Conservation (phyloP, 2,113 vertebrate species). For the Loxodonta africana region DNA sequence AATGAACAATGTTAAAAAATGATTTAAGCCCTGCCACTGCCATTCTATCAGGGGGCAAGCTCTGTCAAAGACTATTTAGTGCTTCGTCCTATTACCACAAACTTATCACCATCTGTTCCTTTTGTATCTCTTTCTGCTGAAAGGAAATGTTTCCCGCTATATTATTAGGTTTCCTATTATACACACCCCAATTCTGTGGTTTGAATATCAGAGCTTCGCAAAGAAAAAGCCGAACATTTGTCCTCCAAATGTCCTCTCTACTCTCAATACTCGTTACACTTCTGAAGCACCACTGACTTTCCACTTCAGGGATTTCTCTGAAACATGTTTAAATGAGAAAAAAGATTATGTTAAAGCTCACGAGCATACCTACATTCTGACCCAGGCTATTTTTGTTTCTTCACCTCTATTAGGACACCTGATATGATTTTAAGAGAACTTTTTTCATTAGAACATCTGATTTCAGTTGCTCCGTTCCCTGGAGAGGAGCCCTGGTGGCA, state of each 20-base stretch:
- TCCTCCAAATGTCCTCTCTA: slow-evolving; percentile 49
- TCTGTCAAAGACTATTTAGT: slow-evolving; percentile 78
- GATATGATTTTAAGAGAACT: slow-evolving; percentile 23
- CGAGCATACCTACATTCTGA: not conserved
- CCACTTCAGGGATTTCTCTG: slow-evolving; percentile 28
- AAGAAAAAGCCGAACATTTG: slow-evolving; percentile 58
- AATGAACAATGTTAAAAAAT: slow-evolving; percentile 64
- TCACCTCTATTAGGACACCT: not conserved
- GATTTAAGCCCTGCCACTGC: slow-evolving; percentile 62
- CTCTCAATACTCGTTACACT: not conserved
- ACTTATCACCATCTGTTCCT: slow-evolving; percentile 80
- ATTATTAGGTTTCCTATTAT: slow-evolving; percentile 77
- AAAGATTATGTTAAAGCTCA: not conserved
- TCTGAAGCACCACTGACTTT: not conserved
- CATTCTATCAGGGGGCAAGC: slow-evolving; percentile 69
- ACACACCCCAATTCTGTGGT: slow-evolving; percentile 50
- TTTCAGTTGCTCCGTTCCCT: slow-evolving; percentile 38
- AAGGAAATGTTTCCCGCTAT: slow-evolving; percentile 66
- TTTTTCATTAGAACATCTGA: not conserved
- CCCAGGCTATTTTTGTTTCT: slow-evolving; percentile 34
- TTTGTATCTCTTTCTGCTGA: slow-evolving; percentile 69
- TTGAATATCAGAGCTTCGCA: slow-evolving; percentile 55
- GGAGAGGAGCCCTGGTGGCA: not conserved
- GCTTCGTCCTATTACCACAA: slow-evolving; percentile 59
- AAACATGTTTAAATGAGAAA: slow-evolving; percentile 53